Conservation (phyloP, 2,888 invertebrate species). For the Hirudinaria manillensis region DNA sequence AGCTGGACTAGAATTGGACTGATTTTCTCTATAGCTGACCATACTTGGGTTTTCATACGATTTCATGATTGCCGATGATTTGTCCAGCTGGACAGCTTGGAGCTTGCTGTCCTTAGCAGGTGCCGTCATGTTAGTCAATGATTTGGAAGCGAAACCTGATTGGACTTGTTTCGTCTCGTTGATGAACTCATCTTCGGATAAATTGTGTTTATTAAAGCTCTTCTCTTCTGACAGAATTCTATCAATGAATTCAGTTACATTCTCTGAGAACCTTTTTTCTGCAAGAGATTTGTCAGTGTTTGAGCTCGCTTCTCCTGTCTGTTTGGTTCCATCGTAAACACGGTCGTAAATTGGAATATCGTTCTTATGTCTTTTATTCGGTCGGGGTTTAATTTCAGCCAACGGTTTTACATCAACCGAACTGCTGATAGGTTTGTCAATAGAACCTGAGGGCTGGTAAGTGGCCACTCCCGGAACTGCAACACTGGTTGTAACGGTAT, state of each 20-base stretch:
- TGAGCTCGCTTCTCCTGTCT: neutral
- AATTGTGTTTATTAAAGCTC: neutral
- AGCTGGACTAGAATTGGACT: no score
- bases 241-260: neutral
- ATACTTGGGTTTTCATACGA: no score
- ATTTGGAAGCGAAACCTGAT: no score
- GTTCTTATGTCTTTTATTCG: neutral
- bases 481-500: conserved; percentile 47
- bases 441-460: neutral
- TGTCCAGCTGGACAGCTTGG: no score
- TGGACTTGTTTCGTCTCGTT: neutral
- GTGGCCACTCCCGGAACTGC: neutral
- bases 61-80: no score
- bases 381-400: no score
- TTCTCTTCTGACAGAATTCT: neutral
- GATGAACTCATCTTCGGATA: neutral
- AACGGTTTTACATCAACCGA: neutral
- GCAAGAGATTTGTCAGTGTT: neutral
- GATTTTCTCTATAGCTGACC: no score
- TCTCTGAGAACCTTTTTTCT: neutral
- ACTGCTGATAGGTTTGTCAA: neutral
- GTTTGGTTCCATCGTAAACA: conserved; percentile 8
- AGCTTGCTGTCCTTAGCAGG: no score
- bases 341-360: conserved; percentile 16
- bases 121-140: no score